Conservation (phyloP, 2,797 vertebrate species). For the Gambusia yucatana region DNA sequence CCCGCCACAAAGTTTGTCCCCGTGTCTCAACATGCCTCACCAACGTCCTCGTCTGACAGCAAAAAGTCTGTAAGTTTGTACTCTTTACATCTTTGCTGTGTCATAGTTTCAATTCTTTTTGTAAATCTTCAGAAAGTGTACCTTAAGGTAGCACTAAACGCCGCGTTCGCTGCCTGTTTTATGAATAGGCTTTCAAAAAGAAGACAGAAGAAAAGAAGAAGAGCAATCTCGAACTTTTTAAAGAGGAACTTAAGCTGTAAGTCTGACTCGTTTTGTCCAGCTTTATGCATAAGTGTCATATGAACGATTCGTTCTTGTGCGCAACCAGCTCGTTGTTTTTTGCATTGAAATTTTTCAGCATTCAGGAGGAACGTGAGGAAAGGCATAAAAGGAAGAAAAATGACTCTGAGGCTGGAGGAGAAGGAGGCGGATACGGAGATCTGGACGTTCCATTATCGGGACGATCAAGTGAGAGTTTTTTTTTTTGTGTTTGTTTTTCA, state of each 20-base stretch:
- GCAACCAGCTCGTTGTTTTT: not conserved
- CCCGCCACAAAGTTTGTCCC: conserved; percentile 77
- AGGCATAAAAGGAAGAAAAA: conserved; percentile 82
- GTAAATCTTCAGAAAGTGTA: not conserved
- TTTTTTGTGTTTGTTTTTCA: not conserved
- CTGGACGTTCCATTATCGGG: conserved; percentile 73
- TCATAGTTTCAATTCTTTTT: not conserved
- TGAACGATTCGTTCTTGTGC: not conserved
- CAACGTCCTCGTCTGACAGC: conserved; percentile 64
- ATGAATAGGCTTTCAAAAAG: conserved; percentile 77
- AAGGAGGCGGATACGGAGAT: conserved; percentile 61
- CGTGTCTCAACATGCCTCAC: conserved; percentile 58
- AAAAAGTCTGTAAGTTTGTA: conserved; percentile 78
- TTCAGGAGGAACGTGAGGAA: conserved; percentile 87
- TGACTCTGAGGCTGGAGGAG: conserved; percentile 66
- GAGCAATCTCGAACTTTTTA: conserved; percentile 87
- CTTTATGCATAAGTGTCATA: not conserved
- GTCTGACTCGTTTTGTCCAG: conserved; percentile 30
- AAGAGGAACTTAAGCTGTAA: conserved; percentile 86
- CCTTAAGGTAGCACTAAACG: not conserved
- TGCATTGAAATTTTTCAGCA: conserved; percentile 63
- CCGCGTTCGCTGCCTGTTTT: conserved; percentile 5
- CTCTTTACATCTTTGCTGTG: not conserved
- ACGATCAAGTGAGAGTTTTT: conserved; percentile 74
- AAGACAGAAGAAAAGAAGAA: conserved; percentile 86